Evolutionary conservation across 2,113 vertebrate species (phyloP).

Genomic region (Tragulus kanchil): DNA sequence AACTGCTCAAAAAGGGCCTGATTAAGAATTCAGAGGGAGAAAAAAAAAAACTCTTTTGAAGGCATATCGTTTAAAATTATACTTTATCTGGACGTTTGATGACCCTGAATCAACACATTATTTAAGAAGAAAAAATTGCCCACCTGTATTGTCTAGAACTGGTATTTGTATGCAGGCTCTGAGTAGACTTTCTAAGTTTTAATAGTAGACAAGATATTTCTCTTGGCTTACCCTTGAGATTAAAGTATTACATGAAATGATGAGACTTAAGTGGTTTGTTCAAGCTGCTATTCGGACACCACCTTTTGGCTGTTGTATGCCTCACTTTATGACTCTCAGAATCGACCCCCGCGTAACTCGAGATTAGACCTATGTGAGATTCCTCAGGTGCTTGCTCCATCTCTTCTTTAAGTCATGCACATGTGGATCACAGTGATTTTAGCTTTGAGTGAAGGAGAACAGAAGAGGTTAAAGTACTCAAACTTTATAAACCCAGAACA

Average conservation of each 20-base stretch:
- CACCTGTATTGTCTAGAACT: background rate
- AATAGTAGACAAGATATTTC: background rate
- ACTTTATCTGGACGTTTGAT: background rate
- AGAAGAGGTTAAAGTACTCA: background rate
- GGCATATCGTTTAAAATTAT: background rate
- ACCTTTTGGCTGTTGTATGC: background rate
- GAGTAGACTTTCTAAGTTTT: conserved; percentile 15
- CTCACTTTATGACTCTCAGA: background rate
- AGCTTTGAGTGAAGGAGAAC: background rate
- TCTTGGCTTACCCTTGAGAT: background rate
- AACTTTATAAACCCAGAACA: conserved; percentile 18
- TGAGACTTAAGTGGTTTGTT: background rate
- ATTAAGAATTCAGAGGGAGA: background rate
- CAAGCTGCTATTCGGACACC: background rate
- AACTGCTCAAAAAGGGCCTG: background rate
- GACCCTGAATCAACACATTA: background rate
- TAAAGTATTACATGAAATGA: background rate
- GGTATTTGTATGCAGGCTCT: background rate
- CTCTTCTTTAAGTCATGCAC: background rate
- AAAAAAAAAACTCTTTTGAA: background rate
- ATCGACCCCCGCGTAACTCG: background rate
- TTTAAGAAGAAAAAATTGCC: background rate
- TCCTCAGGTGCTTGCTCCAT: background rate
- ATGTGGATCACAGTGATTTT: background rate
- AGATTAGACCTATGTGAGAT: background rate